Base-by-base conservation (phyloP, 2,888 invertebrate species). In the Glaucopsyche alexis region DNA sequence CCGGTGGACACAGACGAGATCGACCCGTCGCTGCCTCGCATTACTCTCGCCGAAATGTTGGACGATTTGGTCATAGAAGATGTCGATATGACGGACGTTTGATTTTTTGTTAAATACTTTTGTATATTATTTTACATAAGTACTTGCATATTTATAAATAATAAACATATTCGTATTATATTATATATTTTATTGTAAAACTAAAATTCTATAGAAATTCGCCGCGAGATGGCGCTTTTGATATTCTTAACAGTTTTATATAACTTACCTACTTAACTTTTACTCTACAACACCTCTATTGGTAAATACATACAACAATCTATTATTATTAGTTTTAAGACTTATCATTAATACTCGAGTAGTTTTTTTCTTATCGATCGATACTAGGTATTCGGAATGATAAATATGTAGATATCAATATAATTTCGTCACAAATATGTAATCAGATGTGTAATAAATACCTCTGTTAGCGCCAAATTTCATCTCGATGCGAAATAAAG, bases 1-100 rank as follows among this genome's bases (percentile, higher is more conserved):
- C 92, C 94, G 29, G 87, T 90, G 14, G 95, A 96, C 83, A 87
- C 91, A 0, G 94, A 94, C 71, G 91, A 93, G 80, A 91, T 94
- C 29, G 96, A 96, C 82, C 95, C 95, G 0, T 92, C 94, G 38
- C 85, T 95, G 42, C 98, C 98, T 0, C 94, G 94, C 76, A 96
- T 98, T 77, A 97, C 97, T 0, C 93, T 99, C 8, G 97, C 96
- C 60, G 98, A 99, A 90, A 98, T 99, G 99, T 91, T 99, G 78
- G 98, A 99, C 77, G 98, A 99, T 85, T 91, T 99, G 81, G 94
- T 94, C 60, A 94, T 98, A 67, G 95, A 96, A 72, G 97, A 98
- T 82, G 95, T 95, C 45, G 97, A 97, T 81, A 96, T 96, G 96
- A 94, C 90, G 50, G 95, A 95, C 81, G 90, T 90, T 75, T 90